Base-by-base conservation (phyloP, 2,113 vertebrate species). In the Ammodytes marinus region DNA sequence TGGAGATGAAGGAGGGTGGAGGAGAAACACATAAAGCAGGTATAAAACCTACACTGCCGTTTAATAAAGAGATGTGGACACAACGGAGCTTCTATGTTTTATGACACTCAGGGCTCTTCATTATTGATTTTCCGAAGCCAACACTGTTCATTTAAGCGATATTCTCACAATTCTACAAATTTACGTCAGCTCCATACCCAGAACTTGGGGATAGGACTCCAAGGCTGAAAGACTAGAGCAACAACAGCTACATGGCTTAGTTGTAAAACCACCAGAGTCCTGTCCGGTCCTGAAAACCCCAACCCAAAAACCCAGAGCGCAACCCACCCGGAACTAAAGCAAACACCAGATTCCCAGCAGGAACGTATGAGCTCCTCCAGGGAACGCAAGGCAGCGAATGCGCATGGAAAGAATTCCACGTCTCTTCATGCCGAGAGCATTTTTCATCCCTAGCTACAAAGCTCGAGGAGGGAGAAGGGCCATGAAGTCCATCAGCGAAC, bases 361-460 rank as follows among this genome's bases (percentile, higher is more conserved):
- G 85, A 80, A 85, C 71, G 0, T 61, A 72, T 81, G 86, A 89
- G 79, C 82, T 88, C 78, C 87, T 83, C 74, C 46, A n/a, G 89
- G 89, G 81, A 89, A 79, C 61, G 73, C 77, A 74, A 84, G 78
- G 73, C 79, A 49, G 53, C 49, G 15, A 40, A 69, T 17, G 42
- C 0, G 65, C 84, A 88, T 82, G 92, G 91, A 93, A 94, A 93
- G 75, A 87, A 92, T 93, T 89, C 81, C 49, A 77, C 52, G 37
- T 90, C 68, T 87, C 82, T 91, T 91, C 84, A 81, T 54, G 77
- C 83, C 19, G 14, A 77, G 49, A 69, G 53, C 45, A 64, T 89
- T 91, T 90, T 86, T 85, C 68, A 67, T 46, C 59, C 54, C 2
- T 50, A 19, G 66, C 84, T 72, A 66, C 86, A 86, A 87, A 87